Percentiles rank a stretch among this genome's conserved stretches.
These are phyloP conservation scores for Callipepla squamata DNA, from an alignment of 2,113 vertebrate genomes.

Conservation along the genomic window DNA sequence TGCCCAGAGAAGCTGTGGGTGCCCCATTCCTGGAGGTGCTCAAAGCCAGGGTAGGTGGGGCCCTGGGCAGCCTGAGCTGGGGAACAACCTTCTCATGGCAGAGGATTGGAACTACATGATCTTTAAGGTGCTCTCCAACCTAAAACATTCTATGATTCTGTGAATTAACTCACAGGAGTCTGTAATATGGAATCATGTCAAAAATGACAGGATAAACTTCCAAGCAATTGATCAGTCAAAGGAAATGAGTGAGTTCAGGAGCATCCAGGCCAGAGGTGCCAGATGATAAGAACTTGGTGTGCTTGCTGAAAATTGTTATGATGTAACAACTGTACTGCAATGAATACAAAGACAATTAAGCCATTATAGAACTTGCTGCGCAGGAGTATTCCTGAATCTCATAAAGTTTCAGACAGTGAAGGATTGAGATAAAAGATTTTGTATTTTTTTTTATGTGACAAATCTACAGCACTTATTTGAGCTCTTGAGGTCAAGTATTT, in stretches of 20 bases:
- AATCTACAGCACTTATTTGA: accelerated
- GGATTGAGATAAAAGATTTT: neutral
- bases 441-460: neutral
- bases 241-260: neutral
- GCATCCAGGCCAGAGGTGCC: neutral
- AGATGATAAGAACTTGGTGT: neutral
- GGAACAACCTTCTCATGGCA: no score
- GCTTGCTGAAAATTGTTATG: neutral
- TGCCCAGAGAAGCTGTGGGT: no score
- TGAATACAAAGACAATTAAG: neutral
- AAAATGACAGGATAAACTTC: no score
- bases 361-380: neutral
- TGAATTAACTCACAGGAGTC: neutral
- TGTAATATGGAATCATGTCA: neutral
- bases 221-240: neutral
- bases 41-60: no score
- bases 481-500: neutral
- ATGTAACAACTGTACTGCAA: neutral
- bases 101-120: no score
- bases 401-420: neutral
- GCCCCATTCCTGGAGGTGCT: no score
- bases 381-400: neutral
- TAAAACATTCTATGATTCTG: no score
- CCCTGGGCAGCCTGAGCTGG: no score
- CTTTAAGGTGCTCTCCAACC: no score